These are phyloP conservation scores for Crocodylus rhombifer DNA, from an alignment of 2,797 vertebrate species.

Conservation along the genomic window DNA sequence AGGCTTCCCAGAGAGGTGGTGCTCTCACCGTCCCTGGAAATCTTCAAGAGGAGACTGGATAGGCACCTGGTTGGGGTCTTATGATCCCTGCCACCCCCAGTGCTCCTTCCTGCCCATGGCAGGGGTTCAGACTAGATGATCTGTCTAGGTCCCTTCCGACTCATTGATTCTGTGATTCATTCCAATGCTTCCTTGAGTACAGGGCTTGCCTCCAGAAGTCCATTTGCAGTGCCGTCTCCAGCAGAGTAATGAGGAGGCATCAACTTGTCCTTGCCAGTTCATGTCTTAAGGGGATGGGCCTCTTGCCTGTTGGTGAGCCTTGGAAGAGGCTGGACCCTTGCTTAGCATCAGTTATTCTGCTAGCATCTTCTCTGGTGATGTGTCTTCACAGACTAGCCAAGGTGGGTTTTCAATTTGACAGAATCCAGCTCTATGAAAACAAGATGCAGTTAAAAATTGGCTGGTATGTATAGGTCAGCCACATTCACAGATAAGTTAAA, in stretches of 20 bases:
- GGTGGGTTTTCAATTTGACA: background rate
- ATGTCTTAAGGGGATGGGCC: rapidly evolving
- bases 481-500: background rate
- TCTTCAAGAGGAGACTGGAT: too few species aligned
- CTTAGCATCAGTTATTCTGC: background rate
- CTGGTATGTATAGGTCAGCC: background rate
- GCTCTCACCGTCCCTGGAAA: too few species aligned
- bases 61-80: too few species aligned
- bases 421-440: background rate
- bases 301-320: background rate
- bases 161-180: background rate
- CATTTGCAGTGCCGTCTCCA: background rate
- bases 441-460: conserved; percentile 17
- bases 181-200: background rate
- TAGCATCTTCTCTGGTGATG: background rate
- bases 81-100: too few species aligned
- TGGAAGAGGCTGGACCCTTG: background rate
- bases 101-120: too few species aligned
- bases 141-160: too few species aligned
- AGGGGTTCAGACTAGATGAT: too few species aligned
- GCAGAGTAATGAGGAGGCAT: background rate
- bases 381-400: too few species aligned
- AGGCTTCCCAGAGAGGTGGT: too few species aligned
- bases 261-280: background rate
- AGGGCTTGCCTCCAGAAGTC: background rate